A percentile compares a stretch with the other conserved stretches of the same genome.
These are phyloP conservation scores for Nomada fabriciana DNA, from an alignment of 2,888 invertebrate species.

Conservation along the genomic window DNA sequence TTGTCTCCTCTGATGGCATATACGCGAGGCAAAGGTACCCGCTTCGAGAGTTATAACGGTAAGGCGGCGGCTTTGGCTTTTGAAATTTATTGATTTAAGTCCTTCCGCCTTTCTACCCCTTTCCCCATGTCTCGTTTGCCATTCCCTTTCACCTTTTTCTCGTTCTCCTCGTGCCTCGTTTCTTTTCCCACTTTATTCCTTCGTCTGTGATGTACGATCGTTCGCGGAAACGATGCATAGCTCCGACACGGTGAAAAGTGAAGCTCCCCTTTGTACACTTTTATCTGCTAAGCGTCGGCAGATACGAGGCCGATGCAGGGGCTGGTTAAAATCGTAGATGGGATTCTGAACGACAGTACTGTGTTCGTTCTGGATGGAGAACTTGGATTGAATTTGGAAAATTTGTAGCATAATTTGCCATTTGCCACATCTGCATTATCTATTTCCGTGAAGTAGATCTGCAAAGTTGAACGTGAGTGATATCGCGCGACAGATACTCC, in stretches of 20 bases:
- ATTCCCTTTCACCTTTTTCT: slow-evolving; percentile 48
- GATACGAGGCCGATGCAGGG: slow-evolving; percentile 47
- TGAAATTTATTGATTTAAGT: slow-evolving; percentile 79
- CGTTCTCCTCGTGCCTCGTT: slow-evolving; percentile 17
- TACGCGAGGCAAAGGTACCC: slow-evolving; percentile 56
- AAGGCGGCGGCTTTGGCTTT: slow-evolving; percentile 73
- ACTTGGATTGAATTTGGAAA: not conserved
- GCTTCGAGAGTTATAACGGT: slow-evolving; percentile 67
- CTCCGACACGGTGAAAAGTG: slow-evolving; percentile 37
- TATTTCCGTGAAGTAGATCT: too few relatives aligned
- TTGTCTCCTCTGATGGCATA: slow-evolving; percentile 73
- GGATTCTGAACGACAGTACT: slow-evolving; percentile 37
- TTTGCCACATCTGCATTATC: too few relatives aligned
- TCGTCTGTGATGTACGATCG: slow-evolving; percentile 28
- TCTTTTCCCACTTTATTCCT: slow-evolving; percentile 30
- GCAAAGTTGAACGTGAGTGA: too few relatives aligned
- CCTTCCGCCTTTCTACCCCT: slow-evolving; percentile 63
- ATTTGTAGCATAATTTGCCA: too few relatives aligned
- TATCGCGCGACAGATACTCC: too few relatives aligned
- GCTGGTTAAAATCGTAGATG: slow-evolving; percentile 66
- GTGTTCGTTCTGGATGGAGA: slow-evolving; percentile 46
- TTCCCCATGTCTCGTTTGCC: slow-evolving; percentile 47
- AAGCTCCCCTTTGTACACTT: slow-evolving; percentile 27
- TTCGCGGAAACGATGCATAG: slow-evolving; percentile 16
- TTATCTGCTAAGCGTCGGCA: slow-evolving; percentile 63